Evolutionary conservation across 1,140 invertebrate genomes (phyloP).

Genomic region (silkworm (Bombyx mori)): DNA sequence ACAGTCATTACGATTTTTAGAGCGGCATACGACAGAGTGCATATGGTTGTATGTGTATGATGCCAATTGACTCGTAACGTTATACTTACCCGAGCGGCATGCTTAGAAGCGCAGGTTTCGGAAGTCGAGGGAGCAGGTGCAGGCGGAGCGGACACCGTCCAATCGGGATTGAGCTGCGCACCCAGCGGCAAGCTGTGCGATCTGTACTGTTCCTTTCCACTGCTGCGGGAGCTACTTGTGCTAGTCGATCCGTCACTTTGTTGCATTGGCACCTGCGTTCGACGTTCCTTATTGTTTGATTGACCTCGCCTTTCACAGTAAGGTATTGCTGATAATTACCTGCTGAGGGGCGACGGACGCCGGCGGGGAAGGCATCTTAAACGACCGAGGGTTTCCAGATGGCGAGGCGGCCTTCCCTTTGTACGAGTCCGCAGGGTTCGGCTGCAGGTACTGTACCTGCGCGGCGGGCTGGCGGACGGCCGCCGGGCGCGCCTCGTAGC

Average conservation of each 20-base stretch:
- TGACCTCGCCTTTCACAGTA: too few species aligned
- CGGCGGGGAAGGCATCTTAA: conserved; percentile 58
- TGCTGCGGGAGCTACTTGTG: too few species aligned
- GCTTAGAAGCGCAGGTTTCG: conserved; percentile 15
- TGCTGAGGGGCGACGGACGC: conserved; percentile 36
- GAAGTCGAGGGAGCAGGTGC: conserved; percentile 23
- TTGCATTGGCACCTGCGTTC: conserved; percentile 9
- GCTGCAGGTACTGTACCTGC: conserved; percentile 48
- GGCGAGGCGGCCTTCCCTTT: conserved; percentile 30
- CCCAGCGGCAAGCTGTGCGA: conserved; percentile 74
- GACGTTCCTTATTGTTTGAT: too few species aligned
- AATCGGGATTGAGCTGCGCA: conserved; percentile 56
- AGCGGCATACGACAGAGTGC: too few species aligned
- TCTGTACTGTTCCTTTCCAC: conserved; percentile 68
- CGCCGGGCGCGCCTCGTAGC: conserved; percentile 25
- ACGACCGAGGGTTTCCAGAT: conserved; percentile 31
- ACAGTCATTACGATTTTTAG: too few species aligned
- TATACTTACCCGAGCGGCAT: conserved; percentile 33
- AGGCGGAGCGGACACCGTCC: conserved; percentile 34
- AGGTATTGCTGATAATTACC: conserved; percentile 18
- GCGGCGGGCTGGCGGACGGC: conserved; percentile 24
- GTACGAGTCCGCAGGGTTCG: conserved; percentile 33
- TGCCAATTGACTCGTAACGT: background rate
- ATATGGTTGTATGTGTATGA: too few species aligned
- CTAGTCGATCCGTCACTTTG: too few species aligned